phyloP scores from a whole-genome alignment of 2,797 vertebrate species.

The Geotrypetes seraphini region DNA sequence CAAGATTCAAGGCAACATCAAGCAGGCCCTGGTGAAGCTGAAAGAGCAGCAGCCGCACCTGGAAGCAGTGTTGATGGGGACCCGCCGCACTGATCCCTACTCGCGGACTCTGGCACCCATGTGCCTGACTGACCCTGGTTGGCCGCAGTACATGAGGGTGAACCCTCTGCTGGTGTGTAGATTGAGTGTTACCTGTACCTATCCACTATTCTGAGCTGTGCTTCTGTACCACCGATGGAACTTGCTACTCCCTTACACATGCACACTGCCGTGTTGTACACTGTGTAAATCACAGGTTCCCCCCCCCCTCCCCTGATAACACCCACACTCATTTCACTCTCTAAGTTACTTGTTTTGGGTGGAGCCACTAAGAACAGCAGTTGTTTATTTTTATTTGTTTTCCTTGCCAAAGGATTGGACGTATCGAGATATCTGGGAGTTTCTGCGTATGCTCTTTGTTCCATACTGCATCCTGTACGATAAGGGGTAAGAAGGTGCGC shows the following conservation, averaged over 20 bases:
- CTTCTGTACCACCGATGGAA: too few species aligned
- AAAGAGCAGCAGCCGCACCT: conserved; percentile 64
- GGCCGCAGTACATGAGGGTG: conserved; percentile 85
- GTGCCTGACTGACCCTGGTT: conserved; percentile 76
- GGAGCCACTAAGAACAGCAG: too few species aligned
- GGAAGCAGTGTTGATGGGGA: conserved; percentile 85
- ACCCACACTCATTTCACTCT: too few species aligned
- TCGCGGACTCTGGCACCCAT: conserved; percentile 66
- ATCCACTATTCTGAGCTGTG: too few species aligned
- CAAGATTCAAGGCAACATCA: conserved; percentile 77
- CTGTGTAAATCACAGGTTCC: too few species aligned
- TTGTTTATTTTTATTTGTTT: too few species aligned
- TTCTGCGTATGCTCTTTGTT: conserved; percentile 77
- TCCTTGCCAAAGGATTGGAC: conserved; percentile 95
- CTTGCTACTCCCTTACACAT: too few species aligned
- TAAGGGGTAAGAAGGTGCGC: conserved; percentile 74
- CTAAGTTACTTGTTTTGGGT: too few species aligned
- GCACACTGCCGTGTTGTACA: too few species aligned
- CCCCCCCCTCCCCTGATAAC: too few species aligned
- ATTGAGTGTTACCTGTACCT: too few species aligned
- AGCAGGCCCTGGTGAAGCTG: conserved; percentile 66
- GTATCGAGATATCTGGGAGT: conserved; percentile 90
- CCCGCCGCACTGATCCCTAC: conserved; percentile 82
- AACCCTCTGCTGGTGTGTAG: conserved; percentile 78
- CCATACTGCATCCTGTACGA: conserved; percentile 96